Evolutionary conservation across 1,140 invertebrate genomes (phyloP).

Genomic region (Hylaeus anthracinus): DNA sequence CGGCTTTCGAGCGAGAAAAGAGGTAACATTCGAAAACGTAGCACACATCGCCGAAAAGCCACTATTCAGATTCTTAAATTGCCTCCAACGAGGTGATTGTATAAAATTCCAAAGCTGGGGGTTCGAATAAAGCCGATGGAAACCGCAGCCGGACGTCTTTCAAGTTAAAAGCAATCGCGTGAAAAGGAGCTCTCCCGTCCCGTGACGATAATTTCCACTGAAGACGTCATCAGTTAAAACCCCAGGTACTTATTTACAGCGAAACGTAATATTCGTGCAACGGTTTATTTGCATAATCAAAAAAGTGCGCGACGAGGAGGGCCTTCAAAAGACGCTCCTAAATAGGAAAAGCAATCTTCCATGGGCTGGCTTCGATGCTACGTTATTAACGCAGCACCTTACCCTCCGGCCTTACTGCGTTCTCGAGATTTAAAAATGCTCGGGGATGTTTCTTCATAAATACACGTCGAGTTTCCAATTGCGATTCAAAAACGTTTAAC

Average conservation of each 20-base stretch:
- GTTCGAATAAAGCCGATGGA: not conserved
- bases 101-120: not conserved
- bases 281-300: slow-evolving; percentile 46
- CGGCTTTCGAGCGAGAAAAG: no score
- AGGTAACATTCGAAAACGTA: not conserved
- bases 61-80: not conserved
- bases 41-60: not conserved
- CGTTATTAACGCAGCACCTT: slow-evolving; percentile 36
- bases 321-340: slow-evolving; percentile 26
- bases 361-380: slow-evolving; percentile 9
- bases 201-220: slow-evolving; percentile 12
- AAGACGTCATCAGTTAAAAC: slow-evolving; percentile 27
- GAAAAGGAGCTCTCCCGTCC: not conserved
- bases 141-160: not conserved
- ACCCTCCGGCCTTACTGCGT: not conserved
- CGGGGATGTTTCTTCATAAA: no score
- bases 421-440: slow-evolving; percentile 17
- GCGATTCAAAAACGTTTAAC: not conserved
- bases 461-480: not conserved
- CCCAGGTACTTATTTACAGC: slow-evolving; percentile 11
- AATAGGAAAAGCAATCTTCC: slow-evolving; percentile 37
- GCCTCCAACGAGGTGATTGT: not conserved
- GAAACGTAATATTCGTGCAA: slow-evolving; percentile 24
- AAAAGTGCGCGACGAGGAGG: slow-evolving; percentile 1
- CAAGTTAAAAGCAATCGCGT: not conserved